phyloP scores from a whole-genome alignment of 2,113 vertebrate genomes.

The Phyllostomus discolor region DNA sequence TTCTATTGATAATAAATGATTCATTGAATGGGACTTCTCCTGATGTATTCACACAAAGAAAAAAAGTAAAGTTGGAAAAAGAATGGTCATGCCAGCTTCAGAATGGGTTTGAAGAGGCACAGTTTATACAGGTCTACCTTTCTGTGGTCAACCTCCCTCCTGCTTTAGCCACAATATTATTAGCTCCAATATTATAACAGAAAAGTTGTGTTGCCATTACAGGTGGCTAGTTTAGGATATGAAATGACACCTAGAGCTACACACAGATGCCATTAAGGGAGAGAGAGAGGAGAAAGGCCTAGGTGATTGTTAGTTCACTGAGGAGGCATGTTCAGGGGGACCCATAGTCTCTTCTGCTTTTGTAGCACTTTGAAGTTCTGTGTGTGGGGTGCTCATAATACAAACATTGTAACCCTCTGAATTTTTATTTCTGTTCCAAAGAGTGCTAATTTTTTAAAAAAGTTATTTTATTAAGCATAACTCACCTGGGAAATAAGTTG shows the following conservation, averaged over 20 bases:
- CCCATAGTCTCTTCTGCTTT: background rate
- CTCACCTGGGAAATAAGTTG: background rate
- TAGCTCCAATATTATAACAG: background rate
- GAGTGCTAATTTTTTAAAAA: background rate
- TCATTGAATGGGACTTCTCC: background rate
- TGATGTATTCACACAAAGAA: constrained; percentile 22
- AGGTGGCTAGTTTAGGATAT: background rate
- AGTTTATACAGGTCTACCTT: background rate
- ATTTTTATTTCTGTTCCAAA: background rate
- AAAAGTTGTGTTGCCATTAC: background rate
- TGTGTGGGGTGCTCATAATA: background rate
- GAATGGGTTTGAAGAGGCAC: background rate
- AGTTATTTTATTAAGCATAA: background rate
- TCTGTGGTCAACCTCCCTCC: background rate
- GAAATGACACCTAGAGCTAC: background rate
- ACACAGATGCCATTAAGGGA: background rate
- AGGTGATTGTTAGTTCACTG: background rate
- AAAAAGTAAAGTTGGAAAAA: background rate
- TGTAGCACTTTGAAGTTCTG: background rate
- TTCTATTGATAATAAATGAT: constrained; percentile 26
- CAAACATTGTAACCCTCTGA: background rate
- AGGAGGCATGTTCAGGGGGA: background rate
- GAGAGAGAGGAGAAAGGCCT: background rate
- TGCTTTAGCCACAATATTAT: background rate
- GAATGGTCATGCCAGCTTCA: background rate